Evolutionary conservation across 1,140 invertebrate genomes (phyloP).

Genomic region (Drosophila melanica): DNA sequence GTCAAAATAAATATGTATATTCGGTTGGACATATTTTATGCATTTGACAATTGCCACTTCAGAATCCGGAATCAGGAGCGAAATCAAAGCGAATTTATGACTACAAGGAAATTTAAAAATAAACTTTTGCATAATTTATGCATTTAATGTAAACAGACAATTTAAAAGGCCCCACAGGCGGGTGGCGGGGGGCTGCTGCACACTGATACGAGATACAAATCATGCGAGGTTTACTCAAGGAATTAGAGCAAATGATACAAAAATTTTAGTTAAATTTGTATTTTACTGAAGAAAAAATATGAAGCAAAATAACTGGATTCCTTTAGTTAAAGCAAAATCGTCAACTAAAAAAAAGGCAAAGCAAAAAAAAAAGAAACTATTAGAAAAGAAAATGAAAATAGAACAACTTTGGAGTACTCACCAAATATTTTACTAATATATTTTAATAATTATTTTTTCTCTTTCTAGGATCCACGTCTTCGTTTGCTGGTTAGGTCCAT

Average conservation of each 20-base stretch:
- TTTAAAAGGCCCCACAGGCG: constrained; percentile 38
- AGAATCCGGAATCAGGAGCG: constrained; percentile 38
- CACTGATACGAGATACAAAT: neutral
- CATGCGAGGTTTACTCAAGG: constrained; percentile 1
- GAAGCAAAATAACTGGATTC: too few species aligned
- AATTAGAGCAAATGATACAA: neutral
- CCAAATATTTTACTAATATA: neutral
- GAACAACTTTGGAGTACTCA: neutral
- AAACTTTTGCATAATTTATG: constrained; percentile 75
- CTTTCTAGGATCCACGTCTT: neutral
- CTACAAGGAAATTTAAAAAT: constrained; percentile 58
- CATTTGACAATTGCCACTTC: constrained; percentile 71
- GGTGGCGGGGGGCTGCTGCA: neutral
- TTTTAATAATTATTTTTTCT: neutral
- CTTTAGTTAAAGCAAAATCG: too few species aligned
- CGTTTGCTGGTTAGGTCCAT: neutral
- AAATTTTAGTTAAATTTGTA: too few species aligned
- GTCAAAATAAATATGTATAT: constrained; percentile 27
- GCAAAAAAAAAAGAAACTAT: too few species aligned
- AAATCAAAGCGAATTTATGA: constrained; percentile 73
- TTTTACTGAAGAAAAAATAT: too few species aligned
- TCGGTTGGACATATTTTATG: constrained; percentile 70
- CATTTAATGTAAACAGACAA: constrained; percentile 80
- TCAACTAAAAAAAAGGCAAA: too few species aligned
- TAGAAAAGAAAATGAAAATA: too few species aligned